Conservation (phyloP, 2,797 vertebrate species). For the Tolypeutes matacus region DNA sequence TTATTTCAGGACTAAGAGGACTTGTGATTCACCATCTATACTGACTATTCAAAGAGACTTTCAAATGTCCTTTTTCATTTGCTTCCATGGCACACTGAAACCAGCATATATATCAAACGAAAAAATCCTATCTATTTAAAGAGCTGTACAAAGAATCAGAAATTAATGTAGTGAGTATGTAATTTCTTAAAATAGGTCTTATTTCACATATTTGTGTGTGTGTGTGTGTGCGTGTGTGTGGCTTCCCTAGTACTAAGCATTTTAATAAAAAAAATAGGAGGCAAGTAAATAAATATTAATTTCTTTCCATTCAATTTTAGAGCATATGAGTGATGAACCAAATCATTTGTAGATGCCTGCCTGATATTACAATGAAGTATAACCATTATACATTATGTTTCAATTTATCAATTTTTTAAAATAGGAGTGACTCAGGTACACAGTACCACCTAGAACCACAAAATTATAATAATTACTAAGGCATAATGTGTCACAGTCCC, state of each 20-base stretch:
- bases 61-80: constrained; percentile 30
- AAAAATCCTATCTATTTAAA: constrained; percentile 36
- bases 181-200: neutral
- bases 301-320: neutral
- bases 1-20: neutral
- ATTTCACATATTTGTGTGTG: neutral
- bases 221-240: neutral
- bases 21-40: neutral
- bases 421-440: neutral
- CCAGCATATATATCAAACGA: neutral
- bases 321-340: neutral
- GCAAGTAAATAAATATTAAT: neutral
- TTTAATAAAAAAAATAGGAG: neutral
- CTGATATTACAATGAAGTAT: neutral
- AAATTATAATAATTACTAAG: neutral
- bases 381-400: neutral
- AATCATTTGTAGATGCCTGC: neutral
- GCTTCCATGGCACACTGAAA: neutral
- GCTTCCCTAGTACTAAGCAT: neutral
- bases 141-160: constrained; percentile 12
- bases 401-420: neutral
- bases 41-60: neutral
- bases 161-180: neutral
- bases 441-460: neutral
- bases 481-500: neutral